These are phyloP conservation scores for Chymomyza amoena DNA, from an alignment of 2,888 invertebrate species.

Conservation along the genomic window DNA sequence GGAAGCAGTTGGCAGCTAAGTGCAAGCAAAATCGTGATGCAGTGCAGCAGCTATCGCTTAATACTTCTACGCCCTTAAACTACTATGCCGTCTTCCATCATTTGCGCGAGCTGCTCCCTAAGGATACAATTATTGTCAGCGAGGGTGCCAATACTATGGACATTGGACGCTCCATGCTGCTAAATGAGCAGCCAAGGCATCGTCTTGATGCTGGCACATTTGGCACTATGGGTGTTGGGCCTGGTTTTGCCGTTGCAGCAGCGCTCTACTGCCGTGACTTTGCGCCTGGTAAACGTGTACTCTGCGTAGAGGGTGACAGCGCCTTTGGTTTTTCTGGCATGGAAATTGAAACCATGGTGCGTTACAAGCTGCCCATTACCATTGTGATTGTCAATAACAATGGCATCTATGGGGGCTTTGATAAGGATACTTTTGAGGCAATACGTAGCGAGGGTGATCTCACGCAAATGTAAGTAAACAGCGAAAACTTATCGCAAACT, in stretches of 20 bases:
- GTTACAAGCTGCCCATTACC: constrained; percentile 94
- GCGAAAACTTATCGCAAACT: constrained; percentile 25
- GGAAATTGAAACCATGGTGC: constrained; percentile 98
- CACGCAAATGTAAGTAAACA: constrained; percentile 84
- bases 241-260: constrained; percentile 94
- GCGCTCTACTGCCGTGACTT: constrained; percentile 92
- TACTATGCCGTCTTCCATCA: constrained; percentile 95
- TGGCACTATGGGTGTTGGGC: constrained; percentile 98
- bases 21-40: constrained; percentile 87
- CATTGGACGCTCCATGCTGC: constrained; percentile 92
- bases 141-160: constrained; percentile 99
- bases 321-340: constrained; percentile 99
- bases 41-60: constrained; percentile 83
- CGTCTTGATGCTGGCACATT: constrained; percentile 97
- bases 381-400: constrained; percentile 96
- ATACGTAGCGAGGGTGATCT: constrained; percentile 86
- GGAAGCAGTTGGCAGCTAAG: constrained; percentile 85
- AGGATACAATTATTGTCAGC: constrained; percentile 93
- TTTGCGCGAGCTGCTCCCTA: constrained; percentile 87
- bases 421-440: constrained; percentile 85
- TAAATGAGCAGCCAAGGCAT: constrained; percentile 91
- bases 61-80: constrained; percentile 89
- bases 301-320: constrained; percentile 97
- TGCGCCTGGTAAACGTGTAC: constrained; percentile 88
- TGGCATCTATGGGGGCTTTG: constrained; percentile 94